Percentiles rank a stretch among this genome's conserved stretches.
Evolutionary conservation across 1,140 invertebrate species (phyloP).

Genomic region (Pseudomyrmex sp.): DNA sequence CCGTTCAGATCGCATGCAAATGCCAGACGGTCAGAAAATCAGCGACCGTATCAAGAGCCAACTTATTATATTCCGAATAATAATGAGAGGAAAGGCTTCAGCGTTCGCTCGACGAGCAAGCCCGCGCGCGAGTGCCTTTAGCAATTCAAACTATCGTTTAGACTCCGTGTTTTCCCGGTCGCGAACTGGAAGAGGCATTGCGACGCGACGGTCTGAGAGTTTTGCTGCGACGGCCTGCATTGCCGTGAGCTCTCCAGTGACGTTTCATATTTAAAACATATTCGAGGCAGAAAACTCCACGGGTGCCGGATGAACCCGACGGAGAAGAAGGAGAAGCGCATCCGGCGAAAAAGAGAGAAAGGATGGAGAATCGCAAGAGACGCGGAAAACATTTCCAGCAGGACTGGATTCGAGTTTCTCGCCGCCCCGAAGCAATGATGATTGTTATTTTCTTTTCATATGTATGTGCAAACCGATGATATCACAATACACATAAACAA

Average conservation of each 20-base stretch:
- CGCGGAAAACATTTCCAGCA: constrained; percentile 54
- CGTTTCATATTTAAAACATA: constrained; percentile 71
- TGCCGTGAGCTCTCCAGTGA: constrained; percentile 26
- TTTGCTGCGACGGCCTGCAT: constrained; percentile 28
- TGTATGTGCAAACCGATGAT: not conserved
- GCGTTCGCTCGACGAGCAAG: not conserved
- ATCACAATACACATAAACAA: constrained; percentile 8
- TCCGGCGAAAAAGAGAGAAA: not conserved
- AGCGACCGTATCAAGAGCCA: constrained; percentile 51
- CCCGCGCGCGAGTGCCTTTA: constrained; percentile 61
- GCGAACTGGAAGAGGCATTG: constrained; percentile 11
- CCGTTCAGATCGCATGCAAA: constrained; percentile 50
- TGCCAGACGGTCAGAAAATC: constrained; percentile 50
- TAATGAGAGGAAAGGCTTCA: constrained; percentile 52
- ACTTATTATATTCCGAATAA: constrained; percentile 76
- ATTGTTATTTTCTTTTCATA: constrained; percentile 34
- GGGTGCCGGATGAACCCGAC: constrained; percentile 18
- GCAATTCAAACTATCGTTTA: constrained; percentile 77
- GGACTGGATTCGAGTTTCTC: constrained; percentile 3
- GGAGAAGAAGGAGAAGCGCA: constrained; percentile 35
- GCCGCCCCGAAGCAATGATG: constrained; percentile 10
- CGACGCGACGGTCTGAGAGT: not conserved
- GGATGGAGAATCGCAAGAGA: constrained; percentile 12
- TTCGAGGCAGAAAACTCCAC: constrained; percentile 33
- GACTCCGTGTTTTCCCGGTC: constrained; percentile 46